Conservation (phyloP, 1,140 invertebrate species). For the Dermatophagoides farinae region DNA sequence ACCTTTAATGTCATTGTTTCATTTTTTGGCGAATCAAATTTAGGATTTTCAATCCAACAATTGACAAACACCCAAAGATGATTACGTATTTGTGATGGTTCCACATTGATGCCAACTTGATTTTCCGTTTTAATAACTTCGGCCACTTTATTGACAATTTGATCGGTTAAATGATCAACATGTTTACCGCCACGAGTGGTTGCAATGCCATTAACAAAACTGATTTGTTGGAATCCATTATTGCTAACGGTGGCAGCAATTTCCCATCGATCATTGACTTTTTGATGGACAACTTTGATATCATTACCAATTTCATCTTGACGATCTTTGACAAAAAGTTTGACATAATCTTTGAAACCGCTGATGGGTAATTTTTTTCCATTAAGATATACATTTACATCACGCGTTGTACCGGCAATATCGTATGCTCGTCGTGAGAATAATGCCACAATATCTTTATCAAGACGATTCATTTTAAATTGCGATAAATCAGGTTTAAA, state of each 20-base stretch:
- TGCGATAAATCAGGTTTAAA: slow-evolving; percentile 86
- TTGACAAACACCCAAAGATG: slow-evolving; percentile 98
- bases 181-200: too few relatives aligned
- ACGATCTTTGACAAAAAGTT: slow-evolving; percentile 69
- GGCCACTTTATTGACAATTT: too few relatives aligned
- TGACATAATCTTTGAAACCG: slow-evolving; percentile 90
- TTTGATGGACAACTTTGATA: slow-evolving; percentile 75
- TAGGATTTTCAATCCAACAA: slow-evolving; percentile 94
- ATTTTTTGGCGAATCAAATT: slow-evolving; percentile 99
- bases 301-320: too few relatives aligned
- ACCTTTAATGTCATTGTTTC: slow-evolving; percentile 82
- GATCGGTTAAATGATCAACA: too few relatives aligned
- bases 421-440: slow-evolving; percentile 89
- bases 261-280: slow-evolving; percentile 75
- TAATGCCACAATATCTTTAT: slow-evolving; percentile 71
- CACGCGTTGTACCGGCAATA: slow-evolving; percentile 66
- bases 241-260: slow-evolving; percentile 69
- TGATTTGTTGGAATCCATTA: slow-evolving; percentile 86
- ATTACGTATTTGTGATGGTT: slow-evolving; percentile 65
- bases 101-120: slow-evolving; percentile 52
- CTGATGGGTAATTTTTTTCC: slow-evolving; percentile 66
- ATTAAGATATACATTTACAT: slow-evolving; percentile 86
- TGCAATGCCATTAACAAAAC: slow-evolving; percentile 98
- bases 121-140: slow-evolving; percentile 78
- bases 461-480: slow-evolving; percentile 99